Evolutionary conservation across 2,797 vertebrate genomes (phyloP).

Genomic region (Meriones psammophilus): DNA sequence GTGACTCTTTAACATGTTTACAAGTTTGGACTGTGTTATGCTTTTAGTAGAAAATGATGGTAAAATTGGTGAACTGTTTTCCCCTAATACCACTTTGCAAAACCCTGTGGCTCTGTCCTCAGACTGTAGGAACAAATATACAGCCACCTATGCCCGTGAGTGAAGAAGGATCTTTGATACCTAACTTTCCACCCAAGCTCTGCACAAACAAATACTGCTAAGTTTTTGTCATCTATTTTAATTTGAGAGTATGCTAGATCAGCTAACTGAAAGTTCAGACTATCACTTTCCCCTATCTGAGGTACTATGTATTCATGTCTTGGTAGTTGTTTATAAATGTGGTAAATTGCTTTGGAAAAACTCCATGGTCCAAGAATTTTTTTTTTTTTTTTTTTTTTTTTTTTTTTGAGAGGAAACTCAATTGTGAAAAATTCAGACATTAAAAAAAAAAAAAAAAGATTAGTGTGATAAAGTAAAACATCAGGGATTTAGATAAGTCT

Average conservation of each 20-base stretch:
- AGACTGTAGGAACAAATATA: neutral
- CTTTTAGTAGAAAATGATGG: conserved; percentile 59
- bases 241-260: conserved; percentile 41
- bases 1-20: conserved; percentile 7
- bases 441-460: neutral
- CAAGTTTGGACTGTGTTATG: conserved; percentile 57
- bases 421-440: conserved; percentile 20
- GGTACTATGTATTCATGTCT: neutral
- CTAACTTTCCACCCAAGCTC: conserved; percentile 12
- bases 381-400: conserved; percentile 60
- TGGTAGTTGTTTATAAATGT: conserved; percentile 29
- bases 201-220: neutral
- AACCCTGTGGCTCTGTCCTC: conserved; percentile 62
- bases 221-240: conserved; percentile 15
- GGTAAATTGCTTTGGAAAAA: conserved; percentile 54
- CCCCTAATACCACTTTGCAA: conserved; percentile 73
- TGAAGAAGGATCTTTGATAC: conserved; percentile 5
- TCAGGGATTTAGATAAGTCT: conserved; percentile 40
- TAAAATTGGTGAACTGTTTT: conserved; percentile 64
- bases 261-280: conserved; percentile 25
- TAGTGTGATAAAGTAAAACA: conserved; percentile 9
- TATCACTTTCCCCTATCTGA: neutral
- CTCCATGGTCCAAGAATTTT: neutral
- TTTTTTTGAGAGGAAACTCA: conserved; percentile 38
- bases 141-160: neutral